Conservation (phyloP, 1,140 invertebrate genomes). For the Drosophila insularis region DNA sequence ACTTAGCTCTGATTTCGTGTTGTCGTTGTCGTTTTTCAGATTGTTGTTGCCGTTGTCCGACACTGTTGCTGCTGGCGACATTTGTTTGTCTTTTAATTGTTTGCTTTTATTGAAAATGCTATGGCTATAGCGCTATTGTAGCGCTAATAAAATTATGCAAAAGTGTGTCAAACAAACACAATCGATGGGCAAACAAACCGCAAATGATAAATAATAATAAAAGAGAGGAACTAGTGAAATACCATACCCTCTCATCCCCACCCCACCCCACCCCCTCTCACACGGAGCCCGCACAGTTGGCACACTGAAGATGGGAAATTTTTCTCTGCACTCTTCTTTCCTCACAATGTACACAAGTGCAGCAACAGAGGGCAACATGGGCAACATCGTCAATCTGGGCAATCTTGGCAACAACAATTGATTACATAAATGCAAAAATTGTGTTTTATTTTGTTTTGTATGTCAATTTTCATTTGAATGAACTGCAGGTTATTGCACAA, state of each 20-base stretch:
- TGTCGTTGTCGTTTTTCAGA: background rate
- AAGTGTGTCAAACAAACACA: conserved; percentile 33
- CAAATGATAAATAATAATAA: background rate
- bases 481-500: background rate
- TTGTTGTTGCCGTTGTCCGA: conserved; percentile 22
- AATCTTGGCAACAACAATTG: conserved; percentile 12
- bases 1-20: background rate
- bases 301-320: background rate
- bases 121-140: conserved; percentile 19
- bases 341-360: background rate
- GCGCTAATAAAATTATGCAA: conserved; percentile 58
- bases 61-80: conserved; percentile 19
- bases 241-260: too few relatives aligned
- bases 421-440: conserved; percentile 25
- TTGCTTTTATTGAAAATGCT: conserved; percentile 41
- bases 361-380: background rate
- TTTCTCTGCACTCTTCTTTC: background rate
- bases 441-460: conserved; percentile 4
- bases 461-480: background rate
- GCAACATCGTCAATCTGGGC: background rate
- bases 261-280: too few relatives aligned
- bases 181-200: conserved; percentile 26
- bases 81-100: conserved; percentile 54
- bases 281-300: background rate
- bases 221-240: background rate